A percentile compares a stretch with the other conserved stretches of the same genome.
Evolutionary conservation across 2,888 invertebrate genomes (phyloP).

Genomic region (Stratiomys singularior): DNA sequence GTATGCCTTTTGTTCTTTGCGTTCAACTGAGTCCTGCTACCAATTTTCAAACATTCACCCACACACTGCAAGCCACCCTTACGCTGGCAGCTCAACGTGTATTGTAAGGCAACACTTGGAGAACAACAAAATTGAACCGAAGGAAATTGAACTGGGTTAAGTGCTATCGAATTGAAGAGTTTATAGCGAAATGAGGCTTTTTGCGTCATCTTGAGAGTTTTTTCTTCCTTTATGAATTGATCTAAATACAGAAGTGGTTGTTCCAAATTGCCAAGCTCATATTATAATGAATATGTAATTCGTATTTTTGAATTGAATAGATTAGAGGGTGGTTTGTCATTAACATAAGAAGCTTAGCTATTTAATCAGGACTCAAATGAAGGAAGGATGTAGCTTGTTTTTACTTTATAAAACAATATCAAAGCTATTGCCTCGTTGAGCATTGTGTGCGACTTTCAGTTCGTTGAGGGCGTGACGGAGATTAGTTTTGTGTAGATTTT

Average conservation of each 20-base stretch:
- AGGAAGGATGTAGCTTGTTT: no score
- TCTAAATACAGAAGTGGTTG: conserved; percentile 4
- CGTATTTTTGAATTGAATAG: background rate
- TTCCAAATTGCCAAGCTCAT: conserved; percentile 20
- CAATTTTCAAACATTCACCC: background rate
- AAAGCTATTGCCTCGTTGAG: no score
- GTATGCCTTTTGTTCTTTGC: conserved; percentile 39
- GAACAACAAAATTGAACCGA: conserved; percentile 41
- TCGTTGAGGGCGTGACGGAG: no score
- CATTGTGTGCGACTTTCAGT: no score
- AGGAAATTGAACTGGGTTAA: conserved; percentile 44
- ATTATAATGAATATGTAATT: conserved; percentile 32
- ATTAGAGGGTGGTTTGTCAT: no score
- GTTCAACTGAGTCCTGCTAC: background rate
- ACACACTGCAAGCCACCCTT: background rate
- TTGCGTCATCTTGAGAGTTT: conserved; percentile 24
- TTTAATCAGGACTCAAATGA: no score
- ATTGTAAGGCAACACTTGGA: conserved; percentile 6
- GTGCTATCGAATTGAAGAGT: conserved; percentile 36
- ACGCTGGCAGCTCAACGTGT: background rate
- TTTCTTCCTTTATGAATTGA: background rate
- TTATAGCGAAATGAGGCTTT: conserved; percentile 31
- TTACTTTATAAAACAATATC: no score
- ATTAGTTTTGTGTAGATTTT: no score
- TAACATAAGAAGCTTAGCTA: no score